Conservation (phyloP, 1,140 invertebrate genomes). For the Achatina immaculata region DNA sequence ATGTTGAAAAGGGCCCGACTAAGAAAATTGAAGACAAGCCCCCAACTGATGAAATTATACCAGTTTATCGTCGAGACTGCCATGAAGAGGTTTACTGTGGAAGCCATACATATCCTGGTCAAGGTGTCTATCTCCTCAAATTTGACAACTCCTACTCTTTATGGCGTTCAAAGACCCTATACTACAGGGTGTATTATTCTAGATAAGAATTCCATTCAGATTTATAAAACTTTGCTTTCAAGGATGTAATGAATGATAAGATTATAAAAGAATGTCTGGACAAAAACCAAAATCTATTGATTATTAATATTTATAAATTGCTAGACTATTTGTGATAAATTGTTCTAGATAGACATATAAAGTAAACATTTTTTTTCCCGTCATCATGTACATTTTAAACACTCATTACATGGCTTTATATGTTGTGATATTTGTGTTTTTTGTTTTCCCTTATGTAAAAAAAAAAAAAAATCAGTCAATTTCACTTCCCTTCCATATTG, state of each 20-base stretch:
- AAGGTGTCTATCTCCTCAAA: conserved; percentile 97
- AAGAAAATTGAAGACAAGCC: conserved; percentile 70
- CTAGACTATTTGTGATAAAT: neutral
- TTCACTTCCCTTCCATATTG: too few species aligned
- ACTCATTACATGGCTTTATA: neutral
- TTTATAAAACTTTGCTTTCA: neutral
- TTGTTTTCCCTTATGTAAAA: neutral
- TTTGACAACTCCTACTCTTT: conserved; percentile 99
- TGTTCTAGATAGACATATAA: neutral
- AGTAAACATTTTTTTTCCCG: neutral
- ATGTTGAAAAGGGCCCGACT: conserved; percentile 63
- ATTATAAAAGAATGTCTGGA: conserved; percentile 7
- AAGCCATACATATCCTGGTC: conserved; percentile 92
- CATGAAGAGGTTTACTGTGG: conserved; percentile 98
- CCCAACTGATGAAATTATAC: conserved; percentile 84
- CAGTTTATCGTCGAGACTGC: conserved; percentile 94
- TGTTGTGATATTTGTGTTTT: conserved; percentile 8
- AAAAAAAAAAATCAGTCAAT: too few species aligned
- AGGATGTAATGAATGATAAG: neutral
- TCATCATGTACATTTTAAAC: neutral
- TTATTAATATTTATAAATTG: neutral
- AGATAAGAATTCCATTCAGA: conserved; percentile 48
- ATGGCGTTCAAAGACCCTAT: conserved; percentile 98
- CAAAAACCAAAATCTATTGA: neutral
- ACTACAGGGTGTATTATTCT: conserved; percentile 98